phyloP scores from a whole-genome alignment of 2,888 invertebrate species.

The Adineta ricciae region DNA sequence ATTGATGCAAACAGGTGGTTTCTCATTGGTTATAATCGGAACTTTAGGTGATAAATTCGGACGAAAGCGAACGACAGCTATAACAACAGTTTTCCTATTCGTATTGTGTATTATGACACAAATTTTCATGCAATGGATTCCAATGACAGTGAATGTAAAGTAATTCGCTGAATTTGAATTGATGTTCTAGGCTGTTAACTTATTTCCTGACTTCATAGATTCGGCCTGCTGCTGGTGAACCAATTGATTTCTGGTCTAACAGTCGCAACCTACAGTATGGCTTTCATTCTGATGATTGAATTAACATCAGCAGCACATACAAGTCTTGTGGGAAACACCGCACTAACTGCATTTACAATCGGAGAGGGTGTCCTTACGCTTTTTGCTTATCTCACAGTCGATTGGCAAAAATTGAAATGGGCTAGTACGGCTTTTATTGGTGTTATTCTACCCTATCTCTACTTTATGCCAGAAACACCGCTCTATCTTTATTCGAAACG shows the following conservation, averaged over 20 bases:
- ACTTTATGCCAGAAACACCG: conserved; percentile 1
- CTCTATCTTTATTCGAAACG: background rate
- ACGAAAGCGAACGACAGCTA: background rate
- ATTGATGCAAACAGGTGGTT: background rate
- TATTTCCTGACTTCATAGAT: background rate
- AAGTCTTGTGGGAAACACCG: background rate
- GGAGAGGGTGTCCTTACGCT: background rate
- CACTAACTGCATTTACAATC: background rate
- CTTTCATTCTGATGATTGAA: background rate
- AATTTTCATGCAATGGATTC: background rate
- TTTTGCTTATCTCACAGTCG: background rate
- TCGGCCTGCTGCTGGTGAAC: background rate
- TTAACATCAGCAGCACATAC: background rate
- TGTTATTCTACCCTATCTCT: background rate
- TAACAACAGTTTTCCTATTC: background rate
- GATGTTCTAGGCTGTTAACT: background rate
- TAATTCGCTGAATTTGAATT: background rate
- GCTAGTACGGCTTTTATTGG: background rate
- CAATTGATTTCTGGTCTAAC: background rate
- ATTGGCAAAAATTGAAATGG: background rate
- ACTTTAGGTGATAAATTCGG: background rate
- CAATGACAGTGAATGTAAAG: background rate
- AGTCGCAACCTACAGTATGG: background rate
- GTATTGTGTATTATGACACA: background rate
- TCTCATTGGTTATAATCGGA: background rate